A percentile compares a stretch with the other conserved stretches of the same genome.
These are phyloP conservation scores for Halotydeus destructor DNA, from an alignment of 1,140 invertebrate species.

Conservation along the genomic window DNA sequence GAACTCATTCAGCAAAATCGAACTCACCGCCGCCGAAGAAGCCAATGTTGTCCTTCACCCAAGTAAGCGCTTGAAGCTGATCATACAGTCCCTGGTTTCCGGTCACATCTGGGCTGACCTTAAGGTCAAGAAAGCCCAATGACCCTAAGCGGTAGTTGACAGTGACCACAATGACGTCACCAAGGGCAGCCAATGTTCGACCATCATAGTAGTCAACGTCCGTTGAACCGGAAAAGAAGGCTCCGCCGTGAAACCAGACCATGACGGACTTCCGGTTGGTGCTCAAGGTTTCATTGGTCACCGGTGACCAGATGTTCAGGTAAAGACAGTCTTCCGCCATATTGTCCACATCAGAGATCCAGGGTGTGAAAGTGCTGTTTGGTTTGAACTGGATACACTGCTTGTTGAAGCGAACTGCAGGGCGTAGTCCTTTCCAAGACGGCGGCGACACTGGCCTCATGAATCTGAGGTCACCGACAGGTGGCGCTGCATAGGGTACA, in stretches of 20 bases:
- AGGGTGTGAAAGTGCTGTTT: too few relatives aligned
- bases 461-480: neutral
- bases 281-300: neutral
- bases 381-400: neutral
- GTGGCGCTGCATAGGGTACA: neutral
- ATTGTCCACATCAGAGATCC: too few relatives aligned
- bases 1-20: too few relatives aligned
- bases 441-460: neutral
- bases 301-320: constrained; percentile 23
- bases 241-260: constrained; percentile 13
- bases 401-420: neutral
- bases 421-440: constrained; percentile 1
- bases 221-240: constrained; percentile 12
- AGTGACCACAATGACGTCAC: constrained; percentile 33
- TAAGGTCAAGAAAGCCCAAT: constrained; percentile 10
- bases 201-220: constrained; percentile 30
- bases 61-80: constrained; percentile 73
- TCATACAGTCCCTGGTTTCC: constrained; percentile 45
- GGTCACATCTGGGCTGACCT: constrained; percentile 16
- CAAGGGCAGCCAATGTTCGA: constrained; percentile 54
- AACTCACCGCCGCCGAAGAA: constrained; percentile 75
- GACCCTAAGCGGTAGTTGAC: constrained; percentile 29
- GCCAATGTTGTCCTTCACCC: constrained; percentile 80
- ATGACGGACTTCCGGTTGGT: constrained; percentile 6
- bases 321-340: constrained; percentile 22